Conservation (phyloP, 1,140 invertebrate species). For the Drosophila ironensis region DNA sequence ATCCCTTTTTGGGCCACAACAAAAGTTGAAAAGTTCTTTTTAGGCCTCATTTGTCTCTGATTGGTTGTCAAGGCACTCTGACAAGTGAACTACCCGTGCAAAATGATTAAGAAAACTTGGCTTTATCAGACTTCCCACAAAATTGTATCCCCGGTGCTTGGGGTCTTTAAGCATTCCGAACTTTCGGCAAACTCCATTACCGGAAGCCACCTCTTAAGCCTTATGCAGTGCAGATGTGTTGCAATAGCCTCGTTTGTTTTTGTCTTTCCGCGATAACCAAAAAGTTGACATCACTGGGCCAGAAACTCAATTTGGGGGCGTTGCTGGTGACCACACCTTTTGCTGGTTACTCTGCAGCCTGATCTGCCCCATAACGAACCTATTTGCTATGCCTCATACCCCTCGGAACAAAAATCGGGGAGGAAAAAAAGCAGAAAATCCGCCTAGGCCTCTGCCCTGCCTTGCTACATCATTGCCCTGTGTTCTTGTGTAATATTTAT, state of each 20-base stretch:
- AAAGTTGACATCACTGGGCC: slow-evolving; percentile 41
- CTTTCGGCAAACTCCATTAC: slow-evolving; percentile 18
- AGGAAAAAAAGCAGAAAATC: slow-evolving; percentile 2
- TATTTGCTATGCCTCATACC: slow-evolving; percentile 68
- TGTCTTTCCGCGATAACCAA: slow-evolving; percentile 3
- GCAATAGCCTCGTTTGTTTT: neutral
- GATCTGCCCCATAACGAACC: slow-evolving; percentile 66
- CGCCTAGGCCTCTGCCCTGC: neutral
- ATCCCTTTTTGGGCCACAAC: slow-evolving; percentile 11
- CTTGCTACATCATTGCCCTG: slow-evolving; percentile 12
- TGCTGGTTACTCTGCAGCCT: slow-evolving; percentile 39
- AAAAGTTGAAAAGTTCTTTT: slow-evolving; percentile 5
- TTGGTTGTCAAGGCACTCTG: slow-evolving; percentile 31
- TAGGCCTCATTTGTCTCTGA: slow-evolving; percentile 28
- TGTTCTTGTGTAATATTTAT: slow-evolving; percentile 71
- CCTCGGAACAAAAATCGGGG: slow-evolving; percentile 10
- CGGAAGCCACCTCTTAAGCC: slow-evolving; percentile 1
- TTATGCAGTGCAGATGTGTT: slow-evolving; percentile 22
- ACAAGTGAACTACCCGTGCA: slow-evolving; percentile 23
- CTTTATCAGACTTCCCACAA: slow-evolving; percentile 14
- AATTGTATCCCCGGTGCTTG: neutral
- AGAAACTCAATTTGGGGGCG: slow-evolving; percentile 48
- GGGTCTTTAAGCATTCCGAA: neutral
- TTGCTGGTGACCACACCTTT: slow-evolving; percentile 61
- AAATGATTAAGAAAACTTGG: slow-evolving; percentile 20